Evolutionary conservation across 2,888 invertebrate species (phyloP).

Genomic region (Metellina segmentata): DNA sequence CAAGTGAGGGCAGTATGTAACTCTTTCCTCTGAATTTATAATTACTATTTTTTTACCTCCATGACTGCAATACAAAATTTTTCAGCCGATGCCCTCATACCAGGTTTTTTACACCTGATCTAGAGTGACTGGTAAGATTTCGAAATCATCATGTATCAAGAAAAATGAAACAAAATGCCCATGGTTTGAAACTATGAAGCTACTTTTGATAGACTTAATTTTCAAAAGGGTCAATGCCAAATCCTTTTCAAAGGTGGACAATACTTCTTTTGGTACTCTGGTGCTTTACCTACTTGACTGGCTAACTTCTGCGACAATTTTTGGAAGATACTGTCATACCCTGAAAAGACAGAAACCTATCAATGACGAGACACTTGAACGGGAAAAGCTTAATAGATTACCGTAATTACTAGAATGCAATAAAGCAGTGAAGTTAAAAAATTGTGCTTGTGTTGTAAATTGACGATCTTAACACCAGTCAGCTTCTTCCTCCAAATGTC

Average conservation of each 20-base stretch:
- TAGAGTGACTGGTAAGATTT: not conserved
- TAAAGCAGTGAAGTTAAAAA: not conserved
- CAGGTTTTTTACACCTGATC: no score
- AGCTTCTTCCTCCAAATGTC: not conserved
- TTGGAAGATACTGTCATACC: not conserved
- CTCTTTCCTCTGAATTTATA: no score
- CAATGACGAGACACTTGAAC: no score
- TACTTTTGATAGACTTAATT: not conserved
- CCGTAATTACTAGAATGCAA: not conserved
- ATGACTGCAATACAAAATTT: no score
- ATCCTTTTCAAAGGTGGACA: not conserved
- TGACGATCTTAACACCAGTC: slow-evolving; percentile 9
- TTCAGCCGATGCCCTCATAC: no score
- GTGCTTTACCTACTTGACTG: not conserved
- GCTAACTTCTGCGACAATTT: not conserved
- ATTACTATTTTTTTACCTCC: no score
- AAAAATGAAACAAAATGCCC: slow-evolving; percentile 30
- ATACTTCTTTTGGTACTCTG: no score
- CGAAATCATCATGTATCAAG: no score
- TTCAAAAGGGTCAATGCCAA: not conserved
- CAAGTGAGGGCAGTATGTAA: no score
- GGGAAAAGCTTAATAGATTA: not conserved
- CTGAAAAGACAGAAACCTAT: no score
- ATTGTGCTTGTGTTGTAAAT: not conserved
- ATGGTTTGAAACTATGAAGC: slow-evolving; percentile 9